Base-by-base conservation (phyloP, 2,113 vertebrate species). In the Sebastes fasciatus region DNA sequence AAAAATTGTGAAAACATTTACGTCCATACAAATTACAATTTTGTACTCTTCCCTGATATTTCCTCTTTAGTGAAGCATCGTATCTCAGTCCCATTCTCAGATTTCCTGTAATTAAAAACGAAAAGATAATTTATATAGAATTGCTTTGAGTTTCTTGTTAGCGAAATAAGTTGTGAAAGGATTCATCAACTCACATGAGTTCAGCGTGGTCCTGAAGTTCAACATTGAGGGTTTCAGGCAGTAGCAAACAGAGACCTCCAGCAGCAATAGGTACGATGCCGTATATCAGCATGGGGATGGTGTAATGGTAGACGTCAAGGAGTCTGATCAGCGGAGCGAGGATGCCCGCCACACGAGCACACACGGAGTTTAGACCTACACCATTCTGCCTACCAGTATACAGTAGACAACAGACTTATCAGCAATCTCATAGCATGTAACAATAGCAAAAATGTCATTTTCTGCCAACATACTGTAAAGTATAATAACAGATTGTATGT, bases 191-290 rank as follows among this genome's bases (percentile, higher is more conserved):
- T 92, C 55, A 95, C 94, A 0, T 69, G 4, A 21, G 8, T 2
- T 91, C 71, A 4, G 86, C 76, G 51, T 86, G 65, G 10, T 99
- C 98, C 10, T 85, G 91, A 60, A 98, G 94, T 5, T 96, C 88
- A 0, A 66, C 26, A 12, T 96, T 96, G 0, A 72, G 46, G 0
- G 97, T 99, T 91, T 99, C 97, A 0, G 97, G 97, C 57, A 99
- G 93, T 11, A 97, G 83, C 13, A 94, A 14, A 19, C 95, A 96
- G 6, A 96, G 76, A 1, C 89, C 64, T 0, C 94, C 94, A 0
- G 76, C 96, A 10, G 80, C 0, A 0, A 96, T 52, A 0, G 97
- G 95, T 16, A 92, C 1, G 21, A 88, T 91, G 16, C 97, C 96
- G 0, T 94, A 97, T 72, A 97, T 83, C 40, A 94, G 4, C 96